Base-by-base conservation (phyloP, 2,888 invertebrate species). In the Taenaris catops region DNA sequence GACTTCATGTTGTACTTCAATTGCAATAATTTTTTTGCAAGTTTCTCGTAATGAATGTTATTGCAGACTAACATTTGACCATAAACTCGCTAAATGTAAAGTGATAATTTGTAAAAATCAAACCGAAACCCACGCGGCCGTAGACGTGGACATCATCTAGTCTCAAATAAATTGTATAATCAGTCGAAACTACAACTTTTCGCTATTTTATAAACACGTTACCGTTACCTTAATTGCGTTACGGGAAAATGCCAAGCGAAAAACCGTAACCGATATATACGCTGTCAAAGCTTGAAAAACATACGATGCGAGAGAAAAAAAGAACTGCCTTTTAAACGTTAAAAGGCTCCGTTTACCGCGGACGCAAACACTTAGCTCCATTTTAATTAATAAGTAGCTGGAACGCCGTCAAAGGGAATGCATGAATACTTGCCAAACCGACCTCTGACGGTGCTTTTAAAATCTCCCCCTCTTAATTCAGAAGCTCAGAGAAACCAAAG, bases 311-410 rank as follows among this genome's bases (percentile, higher is more conserved):
- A 62, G 48, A 58, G 8, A 23, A 3, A 23, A 70, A 80, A 74
- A 76, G 73, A 73, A 62, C 62, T 65, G 67, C 71, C 73, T 79
- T 84, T 84, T 71, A 80, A 80, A 74, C 71, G 79, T 70, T 86
- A 84, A 86, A 84, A 84, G 84, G 83, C 69, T 41, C 72, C 84
- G 86, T 81, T 86, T 84, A 86, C 74, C 75, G 80, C 70, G 81
- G 80, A 83, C 83, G 76, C 80, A 84, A 84, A 86, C 86, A 86
- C 83, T 86, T 86, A 84, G 72, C 74, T 70, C 62, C 71, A 65
- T 69, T 71, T 84, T 86, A 86, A 86, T 86, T 86, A 84, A 70
- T 83, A 86, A 84, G 84, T 83, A 84, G 83, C 79, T 63, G 65
- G 64, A 67, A 72, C 80, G 69, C 58, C 75, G 76, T 83, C 83